Conservation (phyloP, 35 echinoderm and acorn worm genomes). For the Anneissia japonica region DNA sequence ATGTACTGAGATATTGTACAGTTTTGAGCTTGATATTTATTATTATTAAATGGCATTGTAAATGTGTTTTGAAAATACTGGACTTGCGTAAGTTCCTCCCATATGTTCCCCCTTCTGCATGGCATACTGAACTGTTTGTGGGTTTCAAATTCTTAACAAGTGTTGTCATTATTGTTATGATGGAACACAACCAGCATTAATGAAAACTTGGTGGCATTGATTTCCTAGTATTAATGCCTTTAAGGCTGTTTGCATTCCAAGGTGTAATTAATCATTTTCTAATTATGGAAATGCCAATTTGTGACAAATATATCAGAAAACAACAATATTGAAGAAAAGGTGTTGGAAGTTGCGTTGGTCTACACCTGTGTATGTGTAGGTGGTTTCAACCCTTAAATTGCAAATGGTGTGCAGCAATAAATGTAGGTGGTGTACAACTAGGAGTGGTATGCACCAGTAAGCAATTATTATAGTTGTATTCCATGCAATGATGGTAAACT, state of each 20-base stretch:
- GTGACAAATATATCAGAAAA: no score
- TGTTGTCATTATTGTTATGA: background rate
- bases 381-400: no score
- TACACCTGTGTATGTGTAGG: no score
- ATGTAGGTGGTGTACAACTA: no score
- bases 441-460: no score
- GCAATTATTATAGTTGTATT: no score
- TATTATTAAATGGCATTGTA: background rate
- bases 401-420: no score
- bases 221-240: background rate
- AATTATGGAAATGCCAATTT: no score
- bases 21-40: constrained; percentile 2
- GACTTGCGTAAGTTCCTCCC: background rate
- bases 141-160: background rate
- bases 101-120: background rate
- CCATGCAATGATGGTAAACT: no score
- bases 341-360: no score
- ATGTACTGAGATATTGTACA: background rate
- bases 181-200: background rate
- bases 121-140: background rate
- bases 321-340: no score
- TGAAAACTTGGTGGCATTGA: background rate
- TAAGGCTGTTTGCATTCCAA: background rate
- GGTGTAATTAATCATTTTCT: background rate
- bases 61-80: background rate